Percentiles rank a stretch among this genome's conserved stretches.
Conservation (phyloP, 2,797 vertebrate species). For the Apogon hyalosoma region DNA sequence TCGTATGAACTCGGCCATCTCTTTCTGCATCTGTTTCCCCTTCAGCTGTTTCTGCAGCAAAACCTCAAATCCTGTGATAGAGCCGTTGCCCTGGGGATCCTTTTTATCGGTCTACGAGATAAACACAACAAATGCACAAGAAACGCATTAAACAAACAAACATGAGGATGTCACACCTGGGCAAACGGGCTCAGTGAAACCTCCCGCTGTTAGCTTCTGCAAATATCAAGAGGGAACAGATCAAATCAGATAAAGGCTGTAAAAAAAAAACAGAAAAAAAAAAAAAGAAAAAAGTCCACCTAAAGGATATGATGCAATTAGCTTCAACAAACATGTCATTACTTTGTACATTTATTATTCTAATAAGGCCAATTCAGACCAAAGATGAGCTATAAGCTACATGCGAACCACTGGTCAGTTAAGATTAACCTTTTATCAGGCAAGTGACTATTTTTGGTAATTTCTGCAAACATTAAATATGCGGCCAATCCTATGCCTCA, state of each 20-base stretch:
- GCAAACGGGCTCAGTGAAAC: not conserved
- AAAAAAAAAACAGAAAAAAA: no score
- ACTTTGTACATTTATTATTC: no score
- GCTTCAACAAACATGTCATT: not conserved
- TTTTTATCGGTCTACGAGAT: conserved; percentile 90
- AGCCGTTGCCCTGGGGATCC: conserved; percentile 92
- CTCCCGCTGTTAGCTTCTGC: not conserved
- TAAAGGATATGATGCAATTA: not conserved
- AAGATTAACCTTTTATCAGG: no score
- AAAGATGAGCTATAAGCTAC: no score
- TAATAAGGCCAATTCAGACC: no score
- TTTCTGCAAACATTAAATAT: no score
- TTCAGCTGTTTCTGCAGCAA: conserved; percentile 97
- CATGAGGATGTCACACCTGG: conserved; percentile 14
- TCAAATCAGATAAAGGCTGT: not conserved
- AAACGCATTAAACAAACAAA: conserved; percentile 28
- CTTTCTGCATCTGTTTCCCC: conserved; percentile 98
- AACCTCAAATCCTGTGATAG: conserved; percentile 93
- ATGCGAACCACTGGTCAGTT: no score
- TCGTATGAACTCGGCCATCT: conserved; percentile 97
- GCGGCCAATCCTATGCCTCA: no score
- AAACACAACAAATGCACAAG: conserved; percentile 49
- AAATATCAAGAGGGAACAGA: not conserved
- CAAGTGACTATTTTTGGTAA: no score
- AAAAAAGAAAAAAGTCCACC: not conserved